These are phyloP conservation scores for Zosterops borbonicus DNA, from an alignment of 2,113 vertebrate species.

Conservation along the genomic window DNA sequence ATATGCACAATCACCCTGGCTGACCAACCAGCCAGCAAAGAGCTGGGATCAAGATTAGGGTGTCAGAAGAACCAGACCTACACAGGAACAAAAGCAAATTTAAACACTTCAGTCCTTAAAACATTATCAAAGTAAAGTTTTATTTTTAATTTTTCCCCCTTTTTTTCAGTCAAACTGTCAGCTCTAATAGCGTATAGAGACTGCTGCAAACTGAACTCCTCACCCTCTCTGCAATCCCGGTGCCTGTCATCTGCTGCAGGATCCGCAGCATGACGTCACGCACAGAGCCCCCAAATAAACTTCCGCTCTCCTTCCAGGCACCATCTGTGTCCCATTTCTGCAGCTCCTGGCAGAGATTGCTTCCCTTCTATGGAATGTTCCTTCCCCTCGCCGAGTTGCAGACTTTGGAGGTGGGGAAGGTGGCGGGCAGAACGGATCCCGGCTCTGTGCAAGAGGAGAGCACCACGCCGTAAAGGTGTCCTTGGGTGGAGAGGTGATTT, in stretches of 20 bases:
- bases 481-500: neutral
- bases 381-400: neutral
- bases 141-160: fast-evolving
- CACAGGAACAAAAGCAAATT: neutral
- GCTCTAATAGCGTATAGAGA: neutral
- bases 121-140: neutral
- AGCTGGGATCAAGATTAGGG: neutral
- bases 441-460: neutral
- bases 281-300: conserved; percentile 42
- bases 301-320: conserved; percentile 40
- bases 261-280: neutral
- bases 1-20: neutral
- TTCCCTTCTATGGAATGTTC: conserved; percentile 62
- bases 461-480: fast-evolving
- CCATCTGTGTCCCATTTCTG: conserved; percentile 67
- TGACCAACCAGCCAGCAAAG: neutral
- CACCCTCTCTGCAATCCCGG: neutral
- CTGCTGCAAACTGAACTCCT: neutral
- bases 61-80: neutral
- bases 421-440: neutral
- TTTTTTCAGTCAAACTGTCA: neutral
- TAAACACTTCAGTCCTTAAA: neutral
- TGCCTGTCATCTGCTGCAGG: conserved; percentile 13
- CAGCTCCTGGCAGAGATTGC: neutral
- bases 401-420: conserved; percentile 1